Base-by-base conservation (phyloP, 2,888 invertebrate species). In the Acrobasis suavella region DNA sequence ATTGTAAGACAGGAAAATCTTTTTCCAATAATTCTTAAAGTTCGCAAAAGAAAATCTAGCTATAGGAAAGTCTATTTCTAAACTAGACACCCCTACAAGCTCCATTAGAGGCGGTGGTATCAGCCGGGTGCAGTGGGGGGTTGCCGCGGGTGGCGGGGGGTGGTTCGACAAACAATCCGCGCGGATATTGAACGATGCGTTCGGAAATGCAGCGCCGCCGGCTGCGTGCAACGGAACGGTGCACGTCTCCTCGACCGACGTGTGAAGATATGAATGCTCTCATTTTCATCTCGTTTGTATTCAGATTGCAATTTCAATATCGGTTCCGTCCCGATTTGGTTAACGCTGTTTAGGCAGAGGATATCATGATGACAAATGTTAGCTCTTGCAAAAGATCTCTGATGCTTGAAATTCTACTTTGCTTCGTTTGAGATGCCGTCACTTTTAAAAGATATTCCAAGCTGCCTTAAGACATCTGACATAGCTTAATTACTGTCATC, bases 151-250 rank as follows among this genome's bases (percentile, higher is more conserved):
- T 70, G 64, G 67, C 64, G 64, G 70, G 72, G 75, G 81, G 68
- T 73, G 79, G 79, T 77, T 86, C 83, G 81, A 84, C 91, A 91
- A 90, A 91, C 91, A 91, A 91, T 90, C 82, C 86, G 81, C 86
- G 86, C 88, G 90, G 90, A 91, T 91, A 91, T 91, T 91, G 91
- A 91, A 90, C 90, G 86, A 86, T 90, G 91, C 89, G 89, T 91
- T 89, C 81, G 91, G 90, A 90, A 90, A 90, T 89, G 87, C 88
- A 85, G 77, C 78, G 78, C 77, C 73, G 72, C 77, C 82, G 84
- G 80, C 82, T 87, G 88, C 85, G 85, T 87, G 83, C 81, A 77
- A 73, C 75, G 81, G 82, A 83, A 80, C 80, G 76, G 71, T 69
- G 78, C 80, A 79, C 83, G 81, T 84, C 83, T 83, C 86, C 83